These are phyloP conservation scores for Lasioglossum calceatum DNA, from an alignment of 2,888 invertebrate genomes.

Conservation along the genomic window DNA sequence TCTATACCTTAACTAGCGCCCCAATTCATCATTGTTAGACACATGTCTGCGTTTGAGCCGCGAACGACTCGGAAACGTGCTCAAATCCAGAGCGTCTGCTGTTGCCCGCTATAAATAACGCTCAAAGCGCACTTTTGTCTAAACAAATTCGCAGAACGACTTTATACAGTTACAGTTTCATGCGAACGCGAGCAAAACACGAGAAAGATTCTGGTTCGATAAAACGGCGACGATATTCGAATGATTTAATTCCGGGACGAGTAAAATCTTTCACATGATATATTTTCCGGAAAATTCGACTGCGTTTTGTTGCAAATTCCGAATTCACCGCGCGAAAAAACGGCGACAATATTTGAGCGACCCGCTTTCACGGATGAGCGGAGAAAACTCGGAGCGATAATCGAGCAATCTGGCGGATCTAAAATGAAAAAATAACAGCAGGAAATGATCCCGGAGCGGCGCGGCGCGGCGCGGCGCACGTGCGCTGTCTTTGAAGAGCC, in stretches of 20 bases:
- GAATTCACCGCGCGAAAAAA: not conserved
- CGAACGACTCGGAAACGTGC: not conserved
- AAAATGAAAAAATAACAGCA: constrained; percentile 1
- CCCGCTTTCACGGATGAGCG: constrained; percentile 18
- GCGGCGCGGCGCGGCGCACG: constrained; percentile 19
- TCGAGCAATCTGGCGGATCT: constrained; percentile 6
- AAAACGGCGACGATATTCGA: too few species aligned
- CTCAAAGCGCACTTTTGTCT: not conserved
- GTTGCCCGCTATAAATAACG: not conserved
- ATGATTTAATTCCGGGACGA: too few species aligned
- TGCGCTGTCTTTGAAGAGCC: constrained; percentile 15
- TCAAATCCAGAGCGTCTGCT: not conserved
- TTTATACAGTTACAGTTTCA: not conserved
- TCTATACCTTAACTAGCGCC: constrained; percentile 51
- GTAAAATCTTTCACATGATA: not conserved
- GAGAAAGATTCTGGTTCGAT: not conserved
- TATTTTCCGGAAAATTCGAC: not conserved
- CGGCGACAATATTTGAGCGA: not conserved
- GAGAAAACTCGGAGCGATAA: constrained; percentile 1
- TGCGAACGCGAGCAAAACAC: not conserved
- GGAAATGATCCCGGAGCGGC: not conserved
- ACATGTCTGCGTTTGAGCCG: constrained; percentile 19
- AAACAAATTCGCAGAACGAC: not conserved
- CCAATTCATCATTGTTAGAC: constrained; percentile 60
- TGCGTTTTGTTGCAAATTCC: too few species aligned